These are phyloP conservation scores for Hirundo rustica DNA, from an alignment of 2,797 vertebrate genomes.

Conservation along the genomic window DNA sequence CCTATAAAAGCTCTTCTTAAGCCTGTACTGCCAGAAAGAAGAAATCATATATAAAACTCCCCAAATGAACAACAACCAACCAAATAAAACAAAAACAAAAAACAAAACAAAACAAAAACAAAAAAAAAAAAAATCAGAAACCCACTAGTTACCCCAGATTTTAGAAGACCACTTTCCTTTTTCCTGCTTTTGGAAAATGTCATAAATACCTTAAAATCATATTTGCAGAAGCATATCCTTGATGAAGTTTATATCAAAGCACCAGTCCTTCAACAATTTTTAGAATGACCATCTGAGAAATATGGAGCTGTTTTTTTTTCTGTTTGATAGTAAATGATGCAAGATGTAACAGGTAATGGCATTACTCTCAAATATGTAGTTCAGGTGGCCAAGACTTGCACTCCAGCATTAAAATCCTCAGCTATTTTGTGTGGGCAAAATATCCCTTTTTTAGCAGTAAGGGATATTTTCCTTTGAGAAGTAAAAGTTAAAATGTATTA, in stretches of 20 bases:
- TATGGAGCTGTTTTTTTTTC: not conserved
- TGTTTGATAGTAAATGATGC: not conserved
- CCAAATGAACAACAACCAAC: fast-evolving
- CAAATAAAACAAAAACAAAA: not conserved
- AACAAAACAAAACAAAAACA: too few relatives aligned
- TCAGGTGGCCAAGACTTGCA: not conserved
- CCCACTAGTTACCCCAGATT: not conserved
- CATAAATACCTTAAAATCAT: not conserved
- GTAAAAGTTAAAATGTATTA: not conserved
- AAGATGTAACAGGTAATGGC: not conserved
- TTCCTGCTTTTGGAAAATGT: not conserved
- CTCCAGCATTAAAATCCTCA: not conserved
- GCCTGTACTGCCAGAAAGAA: not conserved
- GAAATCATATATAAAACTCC: fast-evolving
- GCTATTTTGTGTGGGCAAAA: fast-evolving
- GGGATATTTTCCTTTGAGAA: not conserved
- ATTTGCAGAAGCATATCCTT: not conserved
- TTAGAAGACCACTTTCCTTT: not conserved
- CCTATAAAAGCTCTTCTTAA: not conserved
- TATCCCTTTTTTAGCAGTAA: not conserved
- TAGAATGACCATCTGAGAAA: not conserved
- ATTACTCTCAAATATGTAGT: not conserved
- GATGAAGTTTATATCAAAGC: not conserved
- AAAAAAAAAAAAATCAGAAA: not conserved
- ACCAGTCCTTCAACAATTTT: not conserved